Percentiles rank a stretch among this genome's conserved stretches.
Conservation (phyloP, 2,797 vertebrate species). For the Anabacerthia variegaticeps region DNA sequence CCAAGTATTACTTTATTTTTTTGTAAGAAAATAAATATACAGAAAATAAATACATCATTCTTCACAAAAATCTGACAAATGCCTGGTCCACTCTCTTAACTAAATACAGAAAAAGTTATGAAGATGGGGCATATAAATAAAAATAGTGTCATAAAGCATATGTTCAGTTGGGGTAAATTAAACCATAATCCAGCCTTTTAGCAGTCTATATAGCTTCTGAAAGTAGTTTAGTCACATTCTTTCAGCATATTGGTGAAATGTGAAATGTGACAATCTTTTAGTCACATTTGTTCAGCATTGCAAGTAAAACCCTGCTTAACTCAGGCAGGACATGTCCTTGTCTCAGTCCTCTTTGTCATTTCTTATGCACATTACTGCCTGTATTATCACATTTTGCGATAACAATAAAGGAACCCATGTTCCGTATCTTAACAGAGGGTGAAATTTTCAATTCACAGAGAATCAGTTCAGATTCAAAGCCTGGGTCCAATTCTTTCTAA, state of each 20-base stretch:
- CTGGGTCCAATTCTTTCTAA: background rate
- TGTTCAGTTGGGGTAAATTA: background rate
- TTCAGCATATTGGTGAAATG: background rate
- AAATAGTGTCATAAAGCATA: background rate
- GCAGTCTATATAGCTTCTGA: background rate
- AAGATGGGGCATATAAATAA: background rate
- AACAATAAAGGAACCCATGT: background rate
- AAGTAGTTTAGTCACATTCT: background rate
- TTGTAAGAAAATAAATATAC: background rate
- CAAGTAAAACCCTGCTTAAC: background rate
- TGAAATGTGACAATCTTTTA: no score
- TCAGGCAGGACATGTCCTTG: constrained; percentile 12
- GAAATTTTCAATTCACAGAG: background rate
- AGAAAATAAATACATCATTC: background rate
- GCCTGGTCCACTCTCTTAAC: background rate
- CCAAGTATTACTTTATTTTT: background rate
- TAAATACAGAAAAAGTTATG: background rate
- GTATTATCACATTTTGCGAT: background rate
- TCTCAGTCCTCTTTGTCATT: constrained; percentile 11
- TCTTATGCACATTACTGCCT: background rate
- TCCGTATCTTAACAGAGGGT: background rate
- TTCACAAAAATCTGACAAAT: background rate
- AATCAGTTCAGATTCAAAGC: background rate
- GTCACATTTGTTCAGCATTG: background rate
- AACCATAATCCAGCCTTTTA: background rate